These are phyloP conservation scores for Sitophilus oryzae DNA, from an alignment of 1,140 invertebrate genomes.

Conservation along the genomic window DNA sequence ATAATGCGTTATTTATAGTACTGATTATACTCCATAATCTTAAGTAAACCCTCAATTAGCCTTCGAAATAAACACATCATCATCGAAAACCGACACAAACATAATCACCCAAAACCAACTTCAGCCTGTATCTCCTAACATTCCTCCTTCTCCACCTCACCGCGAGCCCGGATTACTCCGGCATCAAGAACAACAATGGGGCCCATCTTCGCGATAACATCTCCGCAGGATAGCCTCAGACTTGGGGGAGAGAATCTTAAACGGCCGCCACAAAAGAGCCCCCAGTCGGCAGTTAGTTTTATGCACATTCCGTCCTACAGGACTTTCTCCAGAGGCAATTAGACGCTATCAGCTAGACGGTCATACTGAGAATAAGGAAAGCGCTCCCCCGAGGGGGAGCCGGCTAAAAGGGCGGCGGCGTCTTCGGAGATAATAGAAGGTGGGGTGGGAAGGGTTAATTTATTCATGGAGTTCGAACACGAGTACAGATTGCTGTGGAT, in stretches of 20 bases:
- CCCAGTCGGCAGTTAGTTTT: slow-evolving; percentile 11
- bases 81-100: too few species aligned
- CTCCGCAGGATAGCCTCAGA: not conserved
- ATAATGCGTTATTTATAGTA: too few species aligned
- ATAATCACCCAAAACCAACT: too few species aligned
- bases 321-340: slow-evolving; percentile 15
- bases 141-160: too few species aligned
- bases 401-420: too few species aligned
- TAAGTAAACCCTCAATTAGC: too few species aligned
- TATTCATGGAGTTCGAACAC: slow-evolving; percentile 18
- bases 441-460: slow-evolving; percentile 19
- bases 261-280: slow-evolving; percentile 8
- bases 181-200: not conserved
- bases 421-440: too few species aligned
- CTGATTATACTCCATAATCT: too few species aligned
- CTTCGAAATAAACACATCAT: too few species aligned
- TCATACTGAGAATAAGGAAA: slow-evolving; percentile 21
- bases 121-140: too few species aligned
- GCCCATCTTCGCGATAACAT: not conserved
- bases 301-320: slow-evolving; percentile 14
- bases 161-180: not conserved
- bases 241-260: slow-evolving; percentile 8
- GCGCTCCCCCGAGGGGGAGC: slow-evolving; percentile 18
- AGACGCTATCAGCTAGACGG: slow-evolving; percentile 20
- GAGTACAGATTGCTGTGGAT: slow-evolving; percentile 18